Conservation (phyloP, 2,888 invertebrate genomes). For the Zhuqinia jingwanae region DNA sequence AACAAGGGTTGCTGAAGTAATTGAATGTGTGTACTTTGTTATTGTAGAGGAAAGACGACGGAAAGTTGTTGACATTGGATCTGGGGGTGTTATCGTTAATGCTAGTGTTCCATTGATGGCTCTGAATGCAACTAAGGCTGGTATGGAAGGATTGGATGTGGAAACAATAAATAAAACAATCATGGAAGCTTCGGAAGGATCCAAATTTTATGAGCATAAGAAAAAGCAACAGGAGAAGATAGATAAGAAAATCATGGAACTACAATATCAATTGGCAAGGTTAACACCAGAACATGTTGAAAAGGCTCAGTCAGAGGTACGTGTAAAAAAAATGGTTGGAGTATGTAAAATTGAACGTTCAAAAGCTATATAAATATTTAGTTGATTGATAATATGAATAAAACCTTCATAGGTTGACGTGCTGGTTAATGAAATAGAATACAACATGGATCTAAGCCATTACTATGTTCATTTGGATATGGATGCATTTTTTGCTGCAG, state of each 20-base stretch:
- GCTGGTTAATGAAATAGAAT: slow-evolving; percentile 81
- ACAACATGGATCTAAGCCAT: slow-evolving; percentile 81
- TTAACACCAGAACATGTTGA: slow-evolving; percentile 80
- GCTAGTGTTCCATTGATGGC: slow-evolving; percentile 58
- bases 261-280: slow-evolving; percentile 79
- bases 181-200: slow-evolving; percentile 82
- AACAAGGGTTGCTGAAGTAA: no score
- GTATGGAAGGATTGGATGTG: slow-evolving; percentile 80
- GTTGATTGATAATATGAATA: no score
- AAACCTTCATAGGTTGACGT: slow-evolving; percentile 82
- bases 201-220: slow-evolving; percentile 83
- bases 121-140: slow-evolving; percentile 78
- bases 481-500: slow-evolving; percentile 85
- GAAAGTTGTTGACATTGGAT: background rate
- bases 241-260: slow-evolving; percentile 81
- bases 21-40: background rate
- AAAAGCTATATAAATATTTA: no score
- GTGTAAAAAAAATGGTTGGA: no score
- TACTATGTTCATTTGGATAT: slow-evolving; percentile 84
- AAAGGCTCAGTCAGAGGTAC: slow-evolving; percentile 79
- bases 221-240: slow-evolving; percentile 82
- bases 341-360: no score
- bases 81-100: background rate
- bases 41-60: background rate
- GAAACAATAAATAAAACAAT: slow-evolving; percentile 81